A percentile compares a stretch with the other conserved stretches of the same genome.
phyloP scores from a whole-genome alignment of 2,888 invertebrate species.

The Drosophila recens region DNA sequence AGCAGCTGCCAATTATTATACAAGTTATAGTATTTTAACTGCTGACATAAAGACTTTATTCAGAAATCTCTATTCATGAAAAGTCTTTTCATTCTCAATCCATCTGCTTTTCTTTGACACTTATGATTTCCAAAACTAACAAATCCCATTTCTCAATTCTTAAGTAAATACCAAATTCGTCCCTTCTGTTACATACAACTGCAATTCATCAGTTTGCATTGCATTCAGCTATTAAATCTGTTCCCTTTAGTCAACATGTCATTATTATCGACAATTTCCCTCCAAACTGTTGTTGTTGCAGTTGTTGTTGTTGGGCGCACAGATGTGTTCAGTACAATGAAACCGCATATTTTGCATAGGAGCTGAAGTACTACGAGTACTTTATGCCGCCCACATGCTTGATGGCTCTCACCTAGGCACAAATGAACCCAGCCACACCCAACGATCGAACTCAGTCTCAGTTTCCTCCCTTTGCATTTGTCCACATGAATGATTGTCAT shows the following conservation, averaged over 20 bases:
- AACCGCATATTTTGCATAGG: slow-evolving; percentile 50
- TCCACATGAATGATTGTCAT: slow-evolving; percentile 73
- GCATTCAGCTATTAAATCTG: slow-evolving; percentile 26
- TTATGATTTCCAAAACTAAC: not conserved
- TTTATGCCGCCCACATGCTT: slow-evolving; percentile 24
- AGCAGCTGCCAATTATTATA: not conserved
- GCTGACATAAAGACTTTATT: not conserved
- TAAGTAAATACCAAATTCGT: not conserved
- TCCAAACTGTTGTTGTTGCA: not conserved
- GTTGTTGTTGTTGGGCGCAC: slow-evolving; percentile 21
- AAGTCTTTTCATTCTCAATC: too few species aligned
- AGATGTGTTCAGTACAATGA: slow-evolving; percentile 32
- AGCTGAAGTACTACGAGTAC: slow-evolving; percentile 17
- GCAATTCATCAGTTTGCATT: slow-evolving; percentile 8
- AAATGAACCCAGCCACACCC: slow-evolving; percentile 17
- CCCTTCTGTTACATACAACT: not conserved
- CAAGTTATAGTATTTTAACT: not conserved
- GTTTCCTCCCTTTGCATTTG: slow-evolving; percentile 17
- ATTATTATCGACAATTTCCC: slow-evolving; percentile 49
- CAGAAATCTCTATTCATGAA: not conserved
- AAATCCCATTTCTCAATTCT: not conserved
- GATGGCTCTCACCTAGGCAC: slow-evolving; percentile 26
- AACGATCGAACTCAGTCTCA: slow-evolving; percentile 4
- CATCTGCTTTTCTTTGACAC: not conserved
- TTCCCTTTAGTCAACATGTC: slow-evolving; percentile 7